Conservation (phyloP, 2,113 vertebrate genomes). For the Cyprinodon brontotheroides region DNA sequence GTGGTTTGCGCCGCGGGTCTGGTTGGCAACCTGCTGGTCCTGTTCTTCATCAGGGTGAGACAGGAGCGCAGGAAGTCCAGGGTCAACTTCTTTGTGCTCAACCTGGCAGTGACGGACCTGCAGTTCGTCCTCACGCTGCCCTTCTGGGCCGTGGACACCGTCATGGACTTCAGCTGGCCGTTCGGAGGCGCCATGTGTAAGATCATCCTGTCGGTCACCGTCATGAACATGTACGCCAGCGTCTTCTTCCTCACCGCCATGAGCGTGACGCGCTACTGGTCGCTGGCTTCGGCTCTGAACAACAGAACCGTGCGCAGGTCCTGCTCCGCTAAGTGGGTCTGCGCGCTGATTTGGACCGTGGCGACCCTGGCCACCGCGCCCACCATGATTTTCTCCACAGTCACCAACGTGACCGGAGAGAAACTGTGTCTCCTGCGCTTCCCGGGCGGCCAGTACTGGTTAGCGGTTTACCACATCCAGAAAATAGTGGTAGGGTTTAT, state of each 20-base stretch:
- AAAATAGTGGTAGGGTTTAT: conserved; percentile 76
- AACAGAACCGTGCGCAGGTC: conserved; percentile 35
- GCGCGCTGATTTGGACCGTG: conserved; percentile 68
- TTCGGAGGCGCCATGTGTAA: conserved; percentile 81
- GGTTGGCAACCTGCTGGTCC: conserved; percentile 74
- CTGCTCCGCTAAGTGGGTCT: conserved; percentile 62
- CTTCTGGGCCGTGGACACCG: conserved; percentile 81
- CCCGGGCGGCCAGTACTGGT: conserved; percentile 76
- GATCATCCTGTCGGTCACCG: conserved; percentile 75
- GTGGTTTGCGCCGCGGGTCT: conserved; percentile 74
- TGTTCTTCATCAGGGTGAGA: conserved; percentile 73
- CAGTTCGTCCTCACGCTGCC: conserved; percentile 81
- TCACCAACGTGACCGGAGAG: conserved; percentile 71
- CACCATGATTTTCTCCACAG: conserved; percentile 73
- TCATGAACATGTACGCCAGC: conserved; percentile 82
- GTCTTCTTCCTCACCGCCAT: conserved; percentile 80
- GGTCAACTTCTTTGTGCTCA: conserved; percentile 78
- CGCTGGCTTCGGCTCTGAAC: conserved; percentile 65
- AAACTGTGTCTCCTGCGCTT: conserved; percentile 77
- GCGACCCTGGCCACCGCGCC: conserved; percentile 76
- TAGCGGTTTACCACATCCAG: conserved; percentile 75
- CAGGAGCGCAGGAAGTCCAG: conserved; percentile 64
- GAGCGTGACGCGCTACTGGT: conserved; percentile 80
- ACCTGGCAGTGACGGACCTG: conserved; percentile 76
- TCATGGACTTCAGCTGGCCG: conserved; percentile 81